These are phyloP conservation scores for Volucella inflata DNA, from an alignment of 2,888 invertebrate species.

Conservation along the genomic window DNA sequence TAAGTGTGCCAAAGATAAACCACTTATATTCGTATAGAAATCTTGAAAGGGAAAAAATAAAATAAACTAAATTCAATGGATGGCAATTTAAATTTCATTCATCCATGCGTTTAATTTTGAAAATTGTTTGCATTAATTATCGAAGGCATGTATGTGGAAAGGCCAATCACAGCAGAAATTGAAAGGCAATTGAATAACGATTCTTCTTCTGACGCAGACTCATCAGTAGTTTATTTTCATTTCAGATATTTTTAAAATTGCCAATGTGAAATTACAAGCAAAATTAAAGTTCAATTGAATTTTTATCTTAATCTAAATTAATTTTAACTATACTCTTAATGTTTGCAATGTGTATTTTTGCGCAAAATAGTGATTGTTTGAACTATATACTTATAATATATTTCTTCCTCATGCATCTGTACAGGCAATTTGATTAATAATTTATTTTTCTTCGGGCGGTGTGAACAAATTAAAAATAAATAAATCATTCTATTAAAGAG, in stretches of 20 bases:
- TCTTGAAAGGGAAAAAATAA: not conserved
- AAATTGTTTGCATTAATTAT: conserved; percentile 43
- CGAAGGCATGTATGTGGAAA: conserved; percentile 18
- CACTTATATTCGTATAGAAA: not conserved
- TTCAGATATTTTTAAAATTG: conserved; percentile 32
- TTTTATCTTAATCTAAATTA: conserved; percentile 6
- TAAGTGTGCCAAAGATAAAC: not conserved
- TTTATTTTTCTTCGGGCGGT: not conserved
- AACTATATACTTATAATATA: too few relatives aligned
- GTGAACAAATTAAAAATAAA: conserved; percentile 21
- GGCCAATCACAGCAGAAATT: conserved; percentile 39
- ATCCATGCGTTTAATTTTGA: conserved; percentile 23
- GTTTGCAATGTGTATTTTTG: not conserved
- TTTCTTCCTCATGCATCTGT: too few relatives aligned
- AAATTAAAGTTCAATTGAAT: conserved; percentile 45
- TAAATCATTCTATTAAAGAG: not conserved
- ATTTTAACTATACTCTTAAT: conserved; percentile 1
- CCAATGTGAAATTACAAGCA: conserved; percentile 33
- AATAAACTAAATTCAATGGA: not conserved
- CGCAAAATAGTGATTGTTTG: too few relatives aligned
- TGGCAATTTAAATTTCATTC: conserved; percentile 28
- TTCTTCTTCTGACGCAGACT: conserved; percentile 54
- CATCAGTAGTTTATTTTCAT: conserved; percentile 27
- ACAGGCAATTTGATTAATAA: conserved; percentile 1
- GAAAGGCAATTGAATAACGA: conserved; percentile 46